Evolutionary conservation across 1,140 invertebrate species (phyloP), one percentile per base, ranked within the genome.

Genomic region (Drosophila triauraria): DNA sequence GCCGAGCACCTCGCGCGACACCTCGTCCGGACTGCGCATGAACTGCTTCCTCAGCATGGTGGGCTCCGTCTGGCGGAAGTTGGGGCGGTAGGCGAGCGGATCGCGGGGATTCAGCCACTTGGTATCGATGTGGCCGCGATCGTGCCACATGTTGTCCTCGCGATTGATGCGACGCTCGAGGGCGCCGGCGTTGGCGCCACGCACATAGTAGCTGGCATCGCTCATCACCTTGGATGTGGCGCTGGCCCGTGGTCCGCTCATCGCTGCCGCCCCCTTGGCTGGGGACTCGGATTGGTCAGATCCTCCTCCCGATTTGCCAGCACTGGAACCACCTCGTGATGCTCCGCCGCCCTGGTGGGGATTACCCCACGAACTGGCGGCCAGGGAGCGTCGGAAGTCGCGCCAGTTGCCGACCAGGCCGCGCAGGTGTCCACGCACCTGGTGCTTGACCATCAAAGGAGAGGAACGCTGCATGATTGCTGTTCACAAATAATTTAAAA

Each of bases 1-100:
- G 5, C 62, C 35, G 54, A 80, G 50, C 0, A 82, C 64, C 27
- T 84, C 69, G 2, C 81, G 60, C 0, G 84, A 81, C 0, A 78
- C 43, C 15, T 87, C 72, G 38, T 87, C 84, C 2, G 85, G 84
- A 35, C 84, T 84, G 27, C 84, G 84, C 85, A 90, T 88, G 12
- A 87, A 87, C 7, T 75, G 77, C 27, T 64, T 68, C 3, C 72
- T 61, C 47, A 87, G 3, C 8, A 56, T 48, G 0, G 44, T 17
- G 1, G 80, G 80, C 47, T 88, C 84, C 0, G 85, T 87, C 1
- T 65, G 63, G 0, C 50, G 50, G 38, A 87, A 87, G 25, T 87
- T 78, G 6, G 84, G 85, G 9, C 60, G 61, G 10, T 80, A 87
- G 32, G 68, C 61, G 0, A 9, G 0, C 0, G 77, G 69, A 64